phyloP scores from a whole-genome alignment of 2,113 vertebrate species.

The Zapus hudsonius region DNA sequence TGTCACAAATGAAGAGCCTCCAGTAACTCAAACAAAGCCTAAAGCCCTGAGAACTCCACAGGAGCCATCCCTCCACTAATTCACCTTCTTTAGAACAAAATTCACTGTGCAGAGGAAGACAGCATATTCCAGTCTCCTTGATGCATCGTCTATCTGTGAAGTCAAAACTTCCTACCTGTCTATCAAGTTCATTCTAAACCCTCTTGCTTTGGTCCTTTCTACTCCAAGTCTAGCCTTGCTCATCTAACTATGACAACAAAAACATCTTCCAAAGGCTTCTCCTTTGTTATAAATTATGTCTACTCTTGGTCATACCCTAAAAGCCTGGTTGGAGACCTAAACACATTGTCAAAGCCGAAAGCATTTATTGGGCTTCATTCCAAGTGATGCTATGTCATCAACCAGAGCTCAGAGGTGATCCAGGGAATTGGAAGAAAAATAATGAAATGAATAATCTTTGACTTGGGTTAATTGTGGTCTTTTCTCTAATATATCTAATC shows the following conservation, averaged over 20 bases:
- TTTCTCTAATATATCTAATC: conserved; percentile 9
- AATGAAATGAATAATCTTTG: neutral
- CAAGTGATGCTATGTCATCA: neutral
- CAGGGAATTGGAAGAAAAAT: neutral
- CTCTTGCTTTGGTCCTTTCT: neutral
- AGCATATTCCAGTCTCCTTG: neutral
- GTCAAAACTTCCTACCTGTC: neutral
- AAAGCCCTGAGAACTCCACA: neutral
- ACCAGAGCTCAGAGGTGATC: neutral
- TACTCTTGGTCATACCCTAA: neutral
- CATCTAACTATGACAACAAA: neutral
- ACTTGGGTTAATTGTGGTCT: neutral
- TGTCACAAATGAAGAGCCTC: neutral
- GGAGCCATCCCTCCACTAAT: neutral
- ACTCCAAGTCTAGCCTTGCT: neutral
- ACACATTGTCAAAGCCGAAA: neutral
- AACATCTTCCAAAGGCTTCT: neutral
- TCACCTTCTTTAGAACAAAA: conserved; percentile 35
- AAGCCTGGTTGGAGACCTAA: neutral
- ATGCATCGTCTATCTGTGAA: neutral
- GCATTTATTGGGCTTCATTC: neutral
- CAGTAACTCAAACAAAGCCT: neutral
- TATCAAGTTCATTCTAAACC: neutral
- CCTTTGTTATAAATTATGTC: neutral
- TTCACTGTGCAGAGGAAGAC: conserved; percentile 1